A percentile compares a stretch with the other conserved stretches of the same genome.
Evolutionary conservation across 2,113 vertebrate species (phyloP).

Genomic region (Oreocharis arfaki): DNA sequence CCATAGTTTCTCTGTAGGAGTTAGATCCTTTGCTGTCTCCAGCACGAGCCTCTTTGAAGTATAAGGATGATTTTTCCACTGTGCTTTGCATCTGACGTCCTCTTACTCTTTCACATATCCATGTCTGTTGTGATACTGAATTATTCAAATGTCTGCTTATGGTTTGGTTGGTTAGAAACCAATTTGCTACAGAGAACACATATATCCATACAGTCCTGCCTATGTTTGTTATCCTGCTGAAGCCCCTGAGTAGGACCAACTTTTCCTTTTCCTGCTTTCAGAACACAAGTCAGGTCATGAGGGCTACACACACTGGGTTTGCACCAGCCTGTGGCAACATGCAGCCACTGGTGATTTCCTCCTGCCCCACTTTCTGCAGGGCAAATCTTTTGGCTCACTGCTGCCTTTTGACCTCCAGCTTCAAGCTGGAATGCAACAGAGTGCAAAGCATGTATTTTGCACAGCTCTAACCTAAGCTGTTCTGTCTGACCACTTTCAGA

Average conservation of each 20-base stretch:
- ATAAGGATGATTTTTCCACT: rapidly evolving
- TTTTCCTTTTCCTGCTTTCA: rapidly evolving
- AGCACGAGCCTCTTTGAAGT: not conserved
- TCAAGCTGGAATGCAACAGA: not conserved
- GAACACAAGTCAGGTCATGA: not conserved
- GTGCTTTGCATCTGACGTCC: rapidly evolving
- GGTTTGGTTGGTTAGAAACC: not conserved
- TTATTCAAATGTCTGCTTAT: not conserved
- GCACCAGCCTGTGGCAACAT: not conserved
- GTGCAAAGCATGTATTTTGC: rapidly evolving
- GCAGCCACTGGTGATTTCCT: not conserved
- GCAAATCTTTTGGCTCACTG: not conserved
- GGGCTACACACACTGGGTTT: not conserved
- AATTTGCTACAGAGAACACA: not conserved
- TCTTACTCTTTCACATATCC: not conserved
- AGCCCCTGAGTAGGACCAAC: not conserved
- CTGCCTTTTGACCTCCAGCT: not conserved
- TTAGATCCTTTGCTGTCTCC: not conserved
- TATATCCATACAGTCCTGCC: not conserved
- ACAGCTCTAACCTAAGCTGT: not conserved
- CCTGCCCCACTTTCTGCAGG: not conserved
- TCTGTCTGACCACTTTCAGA: not conserved
- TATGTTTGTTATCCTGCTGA: not conserved
- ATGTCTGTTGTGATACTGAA: not conserved
- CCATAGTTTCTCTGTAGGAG: not conserved